A percentile compares a stretch with the other conserved stretches of the same genome.
These are phyloP conservation scores for Tetragonula carbonaria DNA, from an alignment of 2,888 invertebrate genomes.

Conservation along the genomic window DNA sequence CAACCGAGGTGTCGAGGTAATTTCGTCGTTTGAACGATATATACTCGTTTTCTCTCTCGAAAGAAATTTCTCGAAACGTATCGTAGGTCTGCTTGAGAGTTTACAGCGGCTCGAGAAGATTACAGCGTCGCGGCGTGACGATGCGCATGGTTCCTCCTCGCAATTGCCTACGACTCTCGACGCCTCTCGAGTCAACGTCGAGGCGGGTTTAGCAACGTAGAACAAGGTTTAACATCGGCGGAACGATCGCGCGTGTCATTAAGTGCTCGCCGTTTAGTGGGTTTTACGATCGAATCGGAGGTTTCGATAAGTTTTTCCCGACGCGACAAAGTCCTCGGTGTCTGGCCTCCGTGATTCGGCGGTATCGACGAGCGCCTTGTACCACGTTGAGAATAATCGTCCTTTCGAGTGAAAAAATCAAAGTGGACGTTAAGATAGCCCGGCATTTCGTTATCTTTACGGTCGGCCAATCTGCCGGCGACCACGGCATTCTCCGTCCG, in stretches of 20 bases:
- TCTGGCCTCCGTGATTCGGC: conserved; percentile 18
- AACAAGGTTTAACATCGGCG: conserved; percentile 7
- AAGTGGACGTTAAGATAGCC: conserved; percentile 71
- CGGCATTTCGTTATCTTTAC: conserved; percentile 79
- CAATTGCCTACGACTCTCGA: not conserved
- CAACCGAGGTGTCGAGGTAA: too few species aligned
- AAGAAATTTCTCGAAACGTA: too few species aligned
- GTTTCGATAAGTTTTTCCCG: conserved; percentile 34
- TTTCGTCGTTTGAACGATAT: too few species aligned
- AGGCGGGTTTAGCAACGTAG: conserved; percentile 3
- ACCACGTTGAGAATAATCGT: conserved; percentile 52
- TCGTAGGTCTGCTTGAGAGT: too few species aligned
- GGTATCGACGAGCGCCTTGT: conserved; percentile 45
- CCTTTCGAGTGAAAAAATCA: conserved; percentile 67
- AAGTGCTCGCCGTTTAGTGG: not conserved
- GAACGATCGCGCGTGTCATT: not conserved
- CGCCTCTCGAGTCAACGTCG: not conserved
- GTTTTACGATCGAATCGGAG: conserved; percentile 27
- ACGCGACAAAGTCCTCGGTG: not conserved
- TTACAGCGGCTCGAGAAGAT: too few species aligned
- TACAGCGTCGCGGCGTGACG: too few species aligned
- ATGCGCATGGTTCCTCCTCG: not conserved
- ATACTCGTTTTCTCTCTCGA: too few species aligned
- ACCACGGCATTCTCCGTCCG: conserved; percentile 52
- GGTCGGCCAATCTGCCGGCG: conserved; percentile 64